phyloP scores from a whole-genome alignment of 92 coral and sea anemone species.

The Porites lobata region DNA sequence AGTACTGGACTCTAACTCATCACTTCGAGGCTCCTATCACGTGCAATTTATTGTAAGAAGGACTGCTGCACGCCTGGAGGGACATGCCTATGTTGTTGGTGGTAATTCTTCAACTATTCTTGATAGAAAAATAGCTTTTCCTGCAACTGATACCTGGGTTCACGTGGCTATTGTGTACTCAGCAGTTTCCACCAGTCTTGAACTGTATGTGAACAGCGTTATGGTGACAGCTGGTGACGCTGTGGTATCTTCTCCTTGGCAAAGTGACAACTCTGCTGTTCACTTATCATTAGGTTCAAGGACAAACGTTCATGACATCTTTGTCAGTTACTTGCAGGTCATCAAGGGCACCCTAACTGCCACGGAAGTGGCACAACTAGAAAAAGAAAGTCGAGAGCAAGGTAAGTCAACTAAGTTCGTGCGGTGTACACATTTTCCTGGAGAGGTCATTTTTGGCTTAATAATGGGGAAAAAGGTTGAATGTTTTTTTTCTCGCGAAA shows the following conservation, averaged over 20 bases:
- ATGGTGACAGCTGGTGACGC: neutral
- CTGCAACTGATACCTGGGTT: conserved; percentile 14
- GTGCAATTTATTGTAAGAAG: neutral
- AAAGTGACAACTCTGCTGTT: neutral
- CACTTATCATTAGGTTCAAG: conserved; percentile 11
- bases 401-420: neutral
- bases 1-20: conserved; percentile 1
- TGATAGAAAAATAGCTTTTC: conserved; percentile 3
- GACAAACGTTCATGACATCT: neutral
- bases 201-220: conserved; percentile 25
- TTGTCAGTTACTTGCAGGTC: conserved; percentile 24
- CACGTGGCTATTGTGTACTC: conserved; percentile 31
- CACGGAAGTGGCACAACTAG: neutral
- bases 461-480: too few species aligned
- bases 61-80: neutral
- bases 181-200: neutral
- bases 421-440: too few species aligned
- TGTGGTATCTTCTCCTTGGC: neutral
- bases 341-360: conserved; percentile 4
- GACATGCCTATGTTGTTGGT: conserved; percentile 25
- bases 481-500: too few species aligned
- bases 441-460: too few species aligned
- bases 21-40: neutral
- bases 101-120: neutral
- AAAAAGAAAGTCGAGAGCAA: conserved; percentile 20